These are phyloP conservation scores for Enteromius argenteus DNA, from an alignment of 2,797 vertebrate species.

Conservation along the genomic window DNA sequence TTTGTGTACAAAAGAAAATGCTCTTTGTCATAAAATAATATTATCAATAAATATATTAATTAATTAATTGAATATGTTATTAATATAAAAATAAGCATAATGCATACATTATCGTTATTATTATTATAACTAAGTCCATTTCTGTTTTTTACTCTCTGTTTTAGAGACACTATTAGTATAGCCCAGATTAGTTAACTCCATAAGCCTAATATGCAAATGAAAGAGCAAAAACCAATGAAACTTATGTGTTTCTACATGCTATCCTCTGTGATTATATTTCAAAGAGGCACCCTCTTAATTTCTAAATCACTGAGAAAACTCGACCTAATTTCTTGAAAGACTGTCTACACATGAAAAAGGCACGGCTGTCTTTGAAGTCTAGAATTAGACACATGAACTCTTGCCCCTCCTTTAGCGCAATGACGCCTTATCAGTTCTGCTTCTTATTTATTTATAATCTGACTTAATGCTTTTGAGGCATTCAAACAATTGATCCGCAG, in stretches of 20 bases:
- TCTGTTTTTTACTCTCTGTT: background rate
- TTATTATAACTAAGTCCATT: background rate
- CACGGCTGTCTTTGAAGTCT: constrained; percentile 80
- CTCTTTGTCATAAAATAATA: background rate
- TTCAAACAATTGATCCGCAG: constrained; percentile 65
- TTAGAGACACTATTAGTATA: background rate
- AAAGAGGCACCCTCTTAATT: constrained; percentile 78
- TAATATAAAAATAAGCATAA: background rate
- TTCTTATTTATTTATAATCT: constrained; percentile 67
- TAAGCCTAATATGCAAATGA: constrained; percentile 60
- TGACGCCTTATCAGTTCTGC: constrained; percentile 49
- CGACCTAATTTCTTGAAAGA: constrained; percentile 79
- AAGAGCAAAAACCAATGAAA: constrained; percentile 63
- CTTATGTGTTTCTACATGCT: constrained; percentile 78
- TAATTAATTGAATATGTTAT: background rate
- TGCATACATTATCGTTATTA: background rate
- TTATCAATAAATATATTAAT: background rate
- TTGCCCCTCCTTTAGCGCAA: constrained; percentile 65
- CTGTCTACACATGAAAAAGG: constrained; percentile 74
- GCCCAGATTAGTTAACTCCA: constrained; percentile 11
- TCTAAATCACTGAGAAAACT: constrained; percentile 80
- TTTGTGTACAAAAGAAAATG: constrained; percentile 52
- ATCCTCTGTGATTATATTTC: constrained; percentile 80
- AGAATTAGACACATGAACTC: constrained; percentile 77
- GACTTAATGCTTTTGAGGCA: constrained; percentile 68